These are phyloP conservation scores for Melanargia galathea DNA, from an alignment of 2,888 invertebrate genomes.

Conservation along the genomic window DNA sequence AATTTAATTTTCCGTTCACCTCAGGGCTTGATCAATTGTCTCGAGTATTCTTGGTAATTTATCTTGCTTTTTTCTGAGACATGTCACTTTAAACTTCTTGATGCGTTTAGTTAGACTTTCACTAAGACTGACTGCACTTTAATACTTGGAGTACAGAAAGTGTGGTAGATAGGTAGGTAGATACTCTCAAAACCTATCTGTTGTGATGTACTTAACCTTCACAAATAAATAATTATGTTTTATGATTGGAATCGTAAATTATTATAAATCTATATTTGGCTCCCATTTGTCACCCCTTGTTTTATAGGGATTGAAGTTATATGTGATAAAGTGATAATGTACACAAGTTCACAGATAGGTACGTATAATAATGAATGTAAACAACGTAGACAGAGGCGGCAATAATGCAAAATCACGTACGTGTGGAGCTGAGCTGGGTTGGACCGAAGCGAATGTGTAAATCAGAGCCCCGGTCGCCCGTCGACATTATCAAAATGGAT, in stretches of 20 bases:
- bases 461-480: constrained; percentile 75
- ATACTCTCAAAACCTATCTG: too few species aligned
- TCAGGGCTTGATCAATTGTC: constrained; percentile 17
- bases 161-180: too few species aligned
- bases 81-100: too few species aligned
- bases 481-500: constrained; percentile 81
- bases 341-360: not conserved
- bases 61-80: not conserved
- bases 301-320: not conserved
- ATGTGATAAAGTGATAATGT: constrained; percentile 2
- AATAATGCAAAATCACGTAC: constrained; percentile 20
- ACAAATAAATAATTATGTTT: too few species aligned
- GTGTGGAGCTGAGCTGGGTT: constrained; percentile 44
- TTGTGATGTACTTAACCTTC: too few species aligned
- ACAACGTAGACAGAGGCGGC: not conserved
- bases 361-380: not conserved
- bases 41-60: not conserved
- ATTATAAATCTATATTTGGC: too few species aligned
- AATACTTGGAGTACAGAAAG: too few species aligned
- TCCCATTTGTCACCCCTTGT: not conserved
- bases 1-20: constrained; percentile 64
- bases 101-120: too few species aligned
- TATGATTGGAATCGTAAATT: too few species aligned
- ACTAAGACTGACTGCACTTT: too few species aligned
- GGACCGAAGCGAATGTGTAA: constrained; percentile 59